Conservation (phyloP, 2,888 invertebrate genomes). For the Ptychoptera albimana region DNA sequence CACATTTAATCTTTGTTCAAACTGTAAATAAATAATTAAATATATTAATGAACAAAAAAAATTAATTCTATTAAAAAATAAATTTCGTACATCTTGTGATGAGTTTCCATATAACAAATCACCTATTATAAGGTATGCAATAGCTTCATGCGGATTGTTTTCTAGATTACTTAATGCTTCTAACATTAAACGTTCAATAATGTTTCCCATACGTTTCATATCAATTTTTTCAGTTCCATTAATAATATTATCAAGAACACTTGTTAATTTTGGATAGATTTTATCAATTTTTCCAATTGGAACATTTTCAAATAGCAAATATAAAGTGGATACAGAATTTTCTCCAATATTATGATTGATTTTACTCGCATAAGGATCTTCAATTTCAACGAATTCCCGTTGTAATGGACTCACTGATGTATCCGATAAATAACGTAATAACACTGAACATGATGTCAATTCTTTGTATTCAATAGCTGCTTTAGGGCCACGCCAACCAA, state of each 20-base stretch:
- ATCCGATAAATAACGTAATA: constrained; percentile 70
- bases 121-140: constrained; percentile 63
- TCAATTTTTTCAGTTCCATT: constrained; percentile 41
- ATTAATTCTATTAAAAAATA: constrained; percentile 1
- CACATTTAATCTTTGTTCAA: constrained; percentile 51
- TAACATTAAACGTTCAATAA: constrained; percentile 54
- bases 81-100: constrained; percentile 48
- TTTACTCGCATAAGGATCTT: constrained; percentile 65
- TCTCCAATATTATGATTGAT: constrained; percentile 46
- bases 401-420: constrained; percentile 78
- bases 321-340: constrained; percentile 53
- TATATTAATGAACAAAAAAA: neutral
- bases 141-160: constrained; percentile 55
- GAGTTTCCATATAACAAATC: constrained; percentile 69
- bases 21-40: constrained; percentile 28
- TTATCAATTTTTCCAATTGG: constrained; percentile 45
- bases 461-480: constrained; percentile 38
- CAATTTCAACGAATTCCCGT: constrained; percentile 64
- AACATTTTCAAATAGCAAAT: constrained; percentile 59
- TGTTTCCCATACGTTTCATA: constrained; percentile 54
- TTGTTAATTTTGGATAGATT: constrained; percentile 41
- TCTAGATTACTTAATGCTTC: constrained; percentile 57
- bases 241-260: constrained; percentile 32
- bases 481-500: constrained; percentile 66
- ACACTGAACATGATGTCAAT: constrained; percentile 45